Evolutionary conservation across 2,797 vertebrate species (phyloP), one percentile per base, ranked within the genome.

Genomic region (Phataginus tetradactyla): DNA sequence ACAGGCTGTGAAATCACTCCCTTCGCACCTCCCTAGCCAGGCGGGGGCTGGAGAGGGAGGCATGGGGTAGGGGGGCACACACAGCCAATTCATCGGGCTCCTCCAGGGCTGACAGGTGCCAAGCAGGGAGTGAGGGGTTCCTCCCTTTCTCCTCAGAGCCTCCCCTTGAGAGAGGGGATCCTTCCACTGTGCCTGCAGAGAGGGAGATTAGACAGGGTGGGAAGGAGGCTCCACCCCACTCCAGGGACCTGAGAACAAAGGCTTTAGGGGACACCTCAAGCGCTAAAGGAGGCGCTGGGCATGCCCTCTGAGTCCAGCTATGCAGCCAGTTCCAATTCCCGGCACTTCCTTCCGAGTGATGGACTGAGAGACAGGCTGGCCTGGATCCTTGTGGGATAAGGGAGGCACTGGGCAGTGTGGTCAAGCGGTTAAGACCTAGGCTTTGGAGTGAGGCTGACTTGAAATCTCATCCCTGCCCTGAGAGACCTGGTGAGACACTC

Each of bases 1-100:
- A 98, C 97, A 98, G 98, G 97, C 98, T 98, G 97, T 90, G 98
- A 98, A 98, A 97, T 97, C 98, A 96, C 96, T 98, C 98, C 97
- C 98, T 97, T 98, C 9, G 1, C 97, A 98, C 98, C 97, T 97
- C 97, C 97, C 96, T 95, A 97, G 75, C 91, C 96, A 97, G 97
- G 98, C 97, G 98, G 97, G 97, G 98, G 97, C 94, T 96, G 97
- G 88, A 94, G 71, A 95, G 89, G 96, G 97, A 97, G 96, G 96
- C 87, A 92, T n/a, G 80, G 95, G 97, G 96, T 74, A 87, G 95
- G 95, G 91, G 86, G 77, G 97, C 88, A 97, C 91, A 69, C 94
- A 83, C 32, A 96, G 78, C 77, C 89, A 45, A 96, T 97, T 97
- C 96, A 95, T 34, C 57, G 64, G 95, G 86, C 80, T 96, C 57